Evolutionary conservation across 2,888 invertebrate genomes (phyloP).

Genomic region (Andrena bucephala): DNA sequence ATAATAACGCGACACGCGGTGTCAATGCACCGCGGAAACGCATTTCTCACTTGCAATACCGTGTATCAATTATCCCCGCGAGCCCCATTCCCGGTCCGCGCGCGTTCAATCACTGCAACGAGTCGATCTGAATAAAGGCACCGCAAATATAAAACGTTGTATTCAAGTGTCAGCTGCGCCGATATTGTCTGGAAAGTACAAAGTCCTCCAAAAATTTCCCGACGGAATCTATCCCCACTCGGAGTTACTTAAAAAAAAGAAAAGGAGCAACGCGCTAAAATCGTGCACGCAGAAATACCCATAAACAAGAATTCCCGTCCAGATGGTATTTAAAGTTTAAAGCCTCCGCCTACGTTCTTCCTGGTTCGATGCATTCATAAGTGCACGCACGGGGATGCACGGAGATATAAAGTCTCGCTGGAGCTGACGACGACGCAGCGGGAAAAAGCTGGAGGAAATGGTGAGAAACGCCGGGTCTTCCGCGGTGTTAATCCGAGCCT

Average conservation of each 20-base stretch:
- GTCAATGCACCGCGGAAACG: conserved; percentile 41
- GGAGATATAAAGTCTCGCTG: background rate
- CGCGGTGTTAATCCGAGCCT: conserved; percentile 58
- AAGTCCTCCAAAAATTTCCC: too few relatives aligned
- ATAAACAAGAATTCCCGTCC: too few relatives aligned
- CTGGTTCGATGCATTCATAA: background rate
- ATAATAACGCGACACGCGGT: conserved; percentile 48
- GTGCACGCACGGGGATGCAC: background rate
- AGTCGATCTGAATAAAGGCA: background rate
- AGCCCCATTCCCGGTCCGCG: background rate
- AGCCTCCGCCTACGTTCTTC: background rate
- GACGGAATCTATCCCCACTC: too few relatives aligned
- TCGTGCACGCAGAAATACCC: too few relatives aligned
- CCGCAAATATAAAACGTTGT: too few relatives aligned
- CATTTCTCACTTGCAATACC: conserved; percentile 10
- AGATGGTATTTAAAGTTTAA: too few relatives aligned
- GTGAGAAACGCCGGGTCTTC: conserved; percentile 28
- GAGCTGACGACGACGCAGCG: background rate
- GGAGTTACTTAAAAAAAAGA: too few relatives aligned
- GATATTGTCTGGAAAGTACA: too few relatives aligned
- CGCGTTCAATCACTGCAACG: background rate
- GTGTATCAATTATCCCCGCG: background rate
- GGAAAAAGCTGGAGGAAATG: background rate
- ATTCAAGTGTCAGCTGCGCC: too few relatives aligned
- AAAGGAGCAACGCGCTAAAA: too few relatives aligned